Base-by-base conservation (phyloP, 2,888 invertebrate species). In the Ichneumoninae sp. region DNA sequence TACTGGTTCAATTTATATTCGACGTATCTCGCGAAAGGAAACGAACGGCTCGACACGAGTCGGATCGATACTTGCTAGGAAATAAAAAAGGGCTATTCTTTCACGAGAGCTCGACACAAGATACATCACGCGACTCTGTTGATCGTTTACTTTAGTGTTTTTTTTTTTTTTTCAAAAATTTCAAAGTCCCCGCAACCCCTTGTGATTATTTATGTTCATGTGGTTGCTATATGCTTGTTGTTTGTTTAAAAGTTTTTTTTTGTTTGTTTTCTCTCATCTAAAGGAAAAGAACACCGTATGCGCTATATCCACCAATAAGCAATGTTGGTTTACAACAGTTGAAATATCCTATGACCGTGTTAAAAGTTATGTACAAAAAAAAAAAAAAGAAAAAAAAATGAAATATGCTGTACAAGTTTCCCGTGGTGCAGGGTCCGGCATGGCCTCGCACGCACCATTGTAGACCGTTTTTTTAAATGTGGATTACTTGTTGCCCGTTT, bases 291-390 rank as follows among this genome's bases (percentile, higher is more conserved):
- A 91, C 91, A 90, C 89, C 90, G 90, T 91, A 89, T 89, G 88
- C 89, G 89, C 89, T 90, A 90, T 90, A 91, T 90, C 88, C 90
- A 91, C 91, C 89, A 89, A 91, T 90, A 91, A 90, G 91, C 89
- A 89, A 87, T 16, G 87, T 87, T 87, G 87, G 87, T 89, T 89
- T 87, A 88, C 91, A 89, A 89, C 88, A 89, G 89, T 89, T 89
- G 89, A 77, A 89, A 89, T 87, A 87, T 88, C 87, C 87, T 88
- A 90, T 81, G 71, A 83, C 79, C 83, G 83, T 84, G 87, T 87
- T 88, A 88, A 90, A 90, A 90, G 86, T 88, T 91, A 91, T 91
- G 88, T 91, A 91, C 91, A 91, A 89, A 89, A 88, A 81, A 78
- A 70, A 66, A 81, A 71, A 79, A 66, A 77, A 44, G 60, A 73